Percentiles rank a stretch among this genome's conserved stretches.
Conservation (phyloP, 2,797 vertebrate genomes). For the Benthosema pterotum region DNA sequence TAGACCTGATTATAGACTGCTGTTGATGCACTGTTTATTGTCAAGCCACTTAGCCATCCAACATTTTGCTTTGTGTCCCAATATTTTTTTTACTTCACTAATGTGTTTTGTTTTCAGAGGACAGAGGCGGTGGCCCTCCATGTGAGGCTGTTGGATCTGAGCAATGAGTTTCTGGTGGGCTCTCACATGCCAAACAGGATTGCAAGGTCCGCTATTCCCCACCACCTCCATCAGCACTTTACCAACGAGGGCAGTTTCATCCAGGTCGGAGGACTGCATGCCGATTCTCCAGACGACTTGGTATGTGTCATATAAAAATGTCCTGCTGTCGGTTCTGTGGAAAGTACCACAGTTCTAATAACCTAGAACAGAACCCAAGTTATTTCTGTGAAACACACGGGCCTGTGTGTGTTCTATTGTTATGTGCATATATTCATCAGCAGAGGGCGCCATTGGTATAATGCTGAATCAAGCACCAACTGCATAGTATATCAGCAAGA, state of each 20-base stretch:
- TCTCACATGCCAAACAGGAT: constrained; percentile 90
- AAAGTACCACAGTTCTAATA: no score
- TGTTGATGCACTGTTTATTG: no score
- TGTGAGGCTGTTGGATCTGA: constrained; percentile 91
- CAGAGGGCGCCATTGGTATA: constrained; percentile 42
- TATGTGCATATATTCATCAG: constrained; percentile 26
- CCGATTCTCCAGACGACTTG: constrained; percentile 89
- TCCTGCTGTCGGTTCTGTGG: no score
- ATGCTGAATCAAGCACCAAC: background rate
- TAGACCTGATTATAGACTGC: no score
- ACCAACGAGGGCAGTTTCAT: constrained; percentile 83
- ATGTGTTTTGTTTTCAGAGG: constrained; percentile 76
- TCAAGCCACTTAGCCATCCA: no score
- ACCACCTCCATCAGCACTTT: constrained; percentile 86
- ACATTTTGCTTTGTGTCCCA: no score
- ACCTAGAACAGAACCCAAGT: no score
- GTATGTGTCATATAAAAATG: constrained; percentile 74
- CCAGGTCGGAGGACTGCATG: constrained; percentile 86
- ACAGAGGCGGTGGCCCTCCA: constrained; percentile 90
- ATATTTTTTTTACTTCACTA: no score
- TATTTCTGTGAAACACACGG: no score
- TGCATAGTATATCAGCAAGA: no score
- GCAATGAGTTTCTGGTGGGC: constrained; percentile 87
- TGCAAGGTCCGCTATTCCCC: constrained; percentile 85
- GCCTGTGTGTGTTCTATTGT: no score